Base-by-base conservation (phyloP, 2,888 invertebrate genomes). In the Theretra japonica region DNA sequence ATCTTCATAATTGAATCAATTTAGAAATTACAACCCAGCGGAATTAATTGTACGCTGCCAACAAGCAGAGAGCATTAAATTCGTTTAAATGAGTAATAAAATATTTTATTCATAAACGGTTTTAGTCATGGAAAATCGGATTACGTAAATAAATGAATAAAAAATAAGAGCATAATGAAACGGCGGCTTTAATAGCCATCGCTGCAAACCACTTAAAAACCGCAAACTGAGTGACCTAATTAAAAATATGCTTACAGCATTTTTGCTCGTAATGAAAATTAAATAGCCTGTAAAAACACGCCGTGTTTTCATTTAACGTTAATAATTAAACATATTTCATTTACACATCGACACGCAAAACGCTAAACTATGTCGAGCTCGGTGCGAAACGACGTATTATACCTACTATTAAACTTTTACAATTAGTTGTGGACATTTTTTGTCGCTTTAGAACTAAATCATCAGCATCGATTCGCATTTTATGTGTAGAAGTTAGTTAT, bases 151-250 rank as follows among this genome's bases (percentile, higher is more conserved):
- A 41, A 41, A 62, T 33, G 33, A 62, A 65, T 65, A n/a, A 17
- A 65, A 65, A 23, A 65, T 65, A 48, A 65, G 23, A 48, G 23
- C 48, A 48, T 65, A 48, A 15, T 23, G 23, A 65, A 65, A 48
- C 65, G 30, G 19, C 60, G 65, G 48, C 48, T 48, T 41, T 7
- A 65, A 21, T 41, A 62, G 33, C 62, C 41, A 41, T 62, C 62
- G 41, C 41, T 21, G 58, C 58, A 41, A 62, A 62, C 62, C 62
- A 62, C 62, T 65, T 23, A 30, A 65, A 60, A 65, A 65, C 65
- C 65, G 65, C 65, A 65, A 48, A 48, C 65, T 48, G 41, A 48
- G 65, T 65, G 65, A 48, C 65, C 65, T 65, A 65, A 65, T 65
- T 65, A 65, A 48, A 65, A 65, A 65, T 48, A 65, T 65, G 65